These are phyloP conservation scores for Peribatodes rhomboidaria DNA, from an alignment of 2,888 invertebrate species.

Conservation along the genomic window DNA sequence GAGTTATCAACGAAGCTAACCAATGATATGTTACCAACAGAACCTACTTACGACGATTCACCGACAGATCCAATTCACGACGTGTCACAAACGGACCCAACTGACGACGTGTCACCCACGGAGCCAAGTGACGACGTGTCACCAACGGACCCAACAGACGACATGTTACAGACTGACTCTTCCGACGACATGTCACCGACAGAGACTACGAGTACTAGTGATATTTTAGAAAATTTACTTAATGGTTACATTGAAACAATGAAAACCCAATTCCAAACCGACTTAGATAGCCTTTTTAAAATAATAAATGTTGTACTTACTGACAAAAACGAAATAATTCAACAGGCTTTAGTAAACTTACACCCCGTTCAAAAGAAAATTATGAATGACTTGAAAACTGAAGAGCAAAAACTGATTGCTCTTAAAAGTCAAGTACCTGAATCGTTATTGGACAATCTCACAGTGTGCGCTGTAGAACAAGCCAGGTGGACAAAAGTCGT, in stretches of 20 bases:
- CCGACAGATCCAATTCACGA: neutral
- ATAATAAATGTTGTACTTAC: slow-evolving; percentile 46
- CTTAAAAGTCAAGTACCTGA: slow-evolving; percentile 41
- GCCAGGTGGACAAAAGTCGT: too few relatives aligned
- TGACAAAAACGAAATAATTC: slow-evolving; percentile 38
- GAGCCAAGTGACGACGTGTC: neutral
- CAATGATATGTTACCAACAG: neutral
- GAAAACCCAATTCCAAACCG: slow-evolving; percentile 22
- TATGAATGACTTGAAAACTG: slow-evolving; percentile 35
- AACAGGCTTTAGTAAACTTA: slow-evolving; percentile 42
- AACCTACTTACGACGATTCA: neutral
- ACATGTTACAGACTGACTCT: too few relatives aligned
- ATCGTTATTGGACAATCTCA: slow-evolving; percentile 32
- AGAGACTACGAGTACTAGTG: slow-evolving; percentile 13
- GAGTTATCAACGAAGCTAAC: neutral
- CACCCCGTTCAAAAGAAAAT: slow-evolving; percentile 49
- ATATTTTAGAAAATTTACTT: slow-evolving; percentile 49
- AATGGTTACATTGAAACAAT: slow-evolving; percentile 46
- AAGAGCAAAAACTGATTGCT: slow-evolving; percentile 43
- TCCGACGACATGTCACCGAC: neutral
- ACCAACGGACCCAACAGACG: neutral
- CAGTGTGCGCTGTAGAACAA: too few relatives aligned
- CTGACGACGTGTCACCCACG: neutral
- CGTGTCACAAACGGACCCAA: neutral
- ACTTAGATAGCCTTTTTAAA: slow-evolving; percentile 46